phyloP scores from a whole-genome alignment of 2,888 invertebrate genomes.

The Tipula unca region DNA sequence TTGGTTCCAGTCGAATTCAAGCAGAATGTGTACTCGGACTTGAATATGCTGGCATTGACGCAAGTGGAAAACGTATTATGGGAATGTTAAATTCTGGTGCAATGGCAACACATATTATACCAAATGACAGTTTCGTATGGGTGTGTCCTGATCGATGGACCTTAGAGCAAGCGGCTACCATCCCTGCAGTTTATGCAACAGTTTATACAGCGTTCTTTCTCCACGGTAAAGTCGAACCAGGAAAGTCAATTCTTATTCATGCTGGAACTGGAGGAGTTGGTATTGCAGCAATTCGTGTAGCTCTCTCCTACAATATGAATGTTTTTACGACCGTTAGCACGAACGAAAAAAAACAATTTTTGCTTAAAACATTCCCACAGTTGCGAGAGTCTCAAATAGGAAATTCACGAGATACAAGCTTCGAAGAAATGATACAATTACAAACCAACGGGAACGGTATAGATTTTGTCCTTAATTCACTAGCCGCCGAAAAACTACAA shows the following conservation, averaged over 20 bases:
- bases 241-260: too few relatives aligned
- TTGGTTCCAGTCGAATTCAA: conserved; percentile 54
- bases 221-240: too few relatives aligned
- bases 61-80: conserved; percentile 56
- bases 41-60: conserved; percentile 53
- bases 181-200: too few relatives aligned
- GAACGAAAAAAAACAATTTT: conserved; percentile 35
- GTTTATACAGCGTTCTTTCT: too few relatives aligned
- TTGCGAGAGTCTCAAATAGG: conserved; percentile 53
- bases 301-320: conserved; percentile 53
- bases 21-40: conserved; percentile 62
- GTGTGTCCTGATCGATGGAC: too few relatives aligned
- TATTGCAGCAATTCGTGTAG: conserved; percentile 67
- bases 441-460: conserved; percentile 82
- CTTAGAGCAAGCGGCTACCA: too few relatives aligned
- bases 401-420: conserved; percentile 77
- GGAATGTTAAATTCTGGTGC: conserved; percentile 48
- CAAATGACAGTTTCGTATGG: too few relatives aligned
- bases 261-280: conserved; percentile 65
- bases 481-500: too few relatives aligned
- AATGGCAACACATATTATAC: conserved; percentile 43
- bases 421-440: conserved; percentile 74
- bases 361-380: conserved; percentile 46
- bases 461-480: conserved; percentile 47
- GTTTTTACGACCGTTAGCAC: conserved; percentile 33